Percentiles rank a stretch among this genome's conserved stretches.
Conservation (phyloP, 2,888 invertebrate genomes). For the Sylvicola cinctus region DNA sequence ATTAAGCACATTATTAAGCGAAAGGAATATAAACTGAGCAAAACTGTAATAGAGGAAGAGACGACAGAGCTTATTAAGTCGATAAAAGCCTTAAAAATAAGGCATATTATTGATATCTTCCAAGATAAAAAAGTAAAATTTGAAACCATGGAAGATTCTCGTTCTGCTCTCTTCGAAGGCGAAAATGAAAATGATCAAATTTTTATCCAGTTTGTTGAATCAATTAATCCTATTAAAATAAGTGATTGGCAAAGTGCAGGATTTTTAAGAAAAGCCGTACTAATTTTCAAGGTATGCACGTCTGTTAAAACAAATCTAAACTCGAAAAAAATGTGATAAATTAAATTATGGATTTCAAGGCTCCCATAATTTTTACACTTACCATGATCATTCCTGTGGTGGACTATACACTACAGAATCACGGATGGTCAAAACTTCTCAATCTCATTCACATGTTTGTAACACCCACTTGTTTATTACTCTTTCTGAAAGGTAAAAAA, state of each 20-base stretch:
- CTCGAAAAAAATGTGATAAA: no score
- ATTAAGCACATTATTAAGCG: no score
- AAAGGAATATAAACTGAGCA: no score
- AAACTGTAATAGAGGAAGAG: no score
- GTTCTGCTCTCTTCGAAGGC: neutral
- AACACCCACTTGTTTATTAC: conserved; percentile 18
- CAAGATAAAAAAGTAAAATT: no score
- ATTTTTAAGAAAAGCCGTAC: conserved; percentile 3
- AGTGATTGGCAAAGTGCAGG: conserved; percentile 6
- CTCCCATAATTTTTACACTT: no score
- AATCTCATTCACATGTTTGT: conserved; percentile 30
- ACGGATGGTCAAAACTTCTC: conserved; percentile 36
- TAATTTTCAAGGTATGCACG: no score
- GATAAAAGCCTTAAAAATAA: neutral
- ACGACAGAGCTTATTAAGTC: no score
- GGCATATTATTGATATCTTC: neutral
- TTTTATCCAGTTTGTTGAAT: conserved; percentile 5
- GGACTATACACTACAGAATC: conserved; percentile 25
- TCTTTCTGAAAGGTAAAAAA: neutral
- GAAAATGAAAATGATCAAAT: conserved; percentile 4
- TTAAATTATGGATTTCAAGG: no score
- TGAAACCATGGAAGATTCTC: no score
- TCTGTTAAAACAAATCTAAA: no score
- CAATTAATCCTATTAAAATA: conserved; percentile 7
- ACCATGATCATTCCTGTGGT: conserved; percentile 31